Evolutionary conservation across 2,888 invertebrate genomes (phyloP).

Genomic region (Limnephilus auricula): DNA sequence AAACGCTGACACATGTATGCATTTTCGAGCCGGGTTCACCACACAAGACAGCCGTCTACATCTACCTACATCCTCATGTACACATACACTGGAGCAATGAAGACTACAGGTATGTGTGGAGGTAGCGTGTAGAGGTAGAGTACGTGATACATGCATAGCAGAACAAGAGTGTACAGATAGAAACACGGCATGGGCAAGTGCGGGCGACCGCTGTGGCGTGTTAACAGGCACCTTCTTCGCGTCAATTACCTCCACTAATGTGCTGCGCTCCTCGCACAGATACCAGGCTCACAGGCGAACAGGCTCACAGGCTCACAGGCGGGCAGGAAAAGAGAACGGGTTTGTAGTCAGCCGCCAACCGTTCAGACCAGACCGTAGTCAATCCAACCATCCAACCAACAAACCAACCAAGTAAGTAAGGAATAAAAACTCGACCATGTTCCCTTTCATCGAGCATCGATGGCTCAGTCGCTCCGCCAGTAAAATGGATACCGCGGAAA

Average conservation of each 20-base stretch:
- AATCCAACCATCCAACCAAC: neutral
- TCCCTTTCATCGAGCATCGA: neutral
- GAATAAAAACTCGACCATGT: constrained; percentile 17
- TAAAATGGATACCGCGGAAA: constrained; percentile 15
- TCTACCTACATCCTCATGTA: neutral
- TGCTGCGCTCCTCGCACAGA: constrained; percentile 52
- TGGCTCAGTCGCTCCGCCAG: neutral
- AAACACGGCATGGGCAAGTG: constrained; percentile 46
- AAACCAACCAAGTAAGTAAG: neutral
- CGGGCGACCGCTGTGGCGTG: constrained; percentile 54
- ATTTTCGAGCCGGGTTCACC: constrained; percentile 48
- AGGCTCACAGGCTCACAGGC: neutral
- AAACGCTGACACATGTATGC: constrained; percentile 48
- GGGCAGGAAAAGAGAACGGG: constrained; percentile 34
- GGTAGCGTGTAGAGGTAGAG: neutral
- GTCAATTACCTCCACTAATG: constrained; percentile 63
- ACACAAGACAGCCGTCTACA: constrained; percentile 23
- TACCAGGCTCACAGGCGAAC: constrained; percentile 17
- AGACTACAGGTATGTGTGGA: neutral
- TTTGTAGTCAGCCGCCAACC: constrained; percentile 5
- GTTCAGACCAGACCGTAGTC: neutral
- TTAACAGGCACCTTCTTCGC: constrained; percentile 60
- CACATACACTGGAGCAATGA: neutral
- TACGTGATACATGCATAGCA: constrained; percentile 26
- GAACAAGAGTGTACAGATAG: constrained; percentile 30